Evolutionary conservation across 2,888 invertebrate genomes (phyloP), one percentile per base, ranked within the genome.

Genomic region (Argyresthia goedartella): DNA sequence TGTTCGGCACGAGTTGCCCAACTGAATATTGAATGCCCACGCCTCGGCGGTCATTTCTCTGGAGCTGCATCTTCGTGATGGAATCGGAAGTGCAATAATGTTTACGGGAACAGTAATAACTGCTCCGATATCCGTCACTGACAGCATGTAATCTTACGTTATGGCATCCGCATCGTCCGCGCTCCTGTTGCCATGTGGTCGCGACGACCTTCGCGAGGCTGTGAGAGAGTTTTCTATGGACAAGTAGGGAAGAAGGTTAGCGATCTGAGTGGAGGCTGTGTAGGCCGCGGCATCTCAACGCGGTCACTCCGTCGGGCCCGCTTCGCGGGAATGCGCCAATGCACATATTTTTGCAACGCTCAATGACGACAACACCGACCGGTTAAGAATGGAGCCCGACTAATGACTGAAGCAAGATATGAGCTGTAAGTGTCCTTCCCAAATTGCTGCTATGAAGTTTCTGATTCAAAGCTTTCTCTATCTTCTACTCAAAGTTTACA

Each of bases 211-310:
- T 43, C 43, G 51, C 25, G 49, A 41, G n/a, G 42, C 15, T 14
- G 53, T 55, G 49, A 49, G 54, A 33, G 51, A 53, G n/a, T n/a
- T 51, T 54, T 60, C 58, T 55, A 55, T 48, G 58, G 58, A 47
- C 56, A 65, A 69, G 61, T 64, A 60, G 69, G 66, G 63, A 66
- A 69, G 63, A 66, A 62, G 70, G 63, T 64, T 63, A 69, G 64
- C 58, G 62, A 59, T 50, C 55, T 51, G 46, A 51, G 36, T 58
- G 54, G 52, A 41, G 44, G 44, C 44, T 52, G 53, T 52, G 42
- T 58, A 54, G 52, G 57, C 58, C 54, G 53, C 52, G 55, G 52
- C 52, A 55, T 63, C 67, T 67, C 59, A 68, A 64, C 57, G 34
- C 64, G 54, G 25, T 47, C 47, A 47, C n/a, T 25, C 10, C n/a